phyloP scores from a whole-genome alignment of 2,888 invertebrate genomes.

The Tenthredo amoena region DNA sequence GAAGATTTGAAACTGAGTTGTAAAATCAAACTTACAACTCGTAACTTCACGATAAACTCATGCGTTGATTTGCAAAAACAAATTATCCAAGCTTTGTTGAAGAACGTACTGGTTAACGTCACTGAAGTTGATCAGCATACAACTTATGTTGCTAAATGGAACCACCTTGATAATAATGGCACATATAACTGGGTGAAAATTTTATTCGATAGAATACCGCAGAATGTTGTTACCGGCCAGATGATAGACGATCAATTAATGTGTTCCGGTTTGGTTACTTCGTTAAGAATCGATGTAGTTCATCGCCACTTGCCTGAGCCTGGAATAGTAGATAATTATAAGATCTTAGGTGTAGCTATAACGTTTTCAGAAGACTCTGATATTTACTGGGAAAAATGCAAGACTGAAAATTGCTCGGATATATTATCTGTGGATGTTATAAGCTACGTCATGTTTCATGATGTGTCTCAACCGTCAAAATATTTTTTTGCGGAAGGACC shows the following conservation, averaged over 20 bases:
- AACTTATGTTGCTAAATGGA: constrained; percentile 78
- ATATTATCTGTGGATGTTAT: constrained; percentile 64
- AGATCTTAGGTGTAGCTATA: constrained; percentile 69
- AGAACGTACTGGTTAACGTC: constrained; percentile 66
- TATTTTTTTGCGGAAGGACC: constrained; percentile 82
- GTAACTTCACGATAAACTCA: constrained; percentile 68
- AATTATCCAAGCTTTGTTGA: constrained; percentile 67
- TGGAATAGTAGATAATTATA: constrained; percentile 67
- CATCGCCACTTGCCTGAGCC: constrained; percentile 69
- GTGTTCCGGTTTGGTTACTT: constrained; percentile 73
- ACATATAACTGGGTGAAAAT: constrained; percentile 79
- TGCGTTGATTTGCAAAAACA: constrained; percentile 72
- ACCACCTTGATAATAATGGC: constrained; percentile 77
- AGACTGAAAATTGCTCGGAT: constrained; percentile 65
- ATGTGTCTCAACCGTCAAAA: constrained; percentile 79
- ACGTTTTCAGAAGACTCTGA: constrained; percentile 68
- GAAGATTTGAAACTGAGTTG: constrained; percentile 72
- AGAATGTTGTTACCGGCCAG: constrained; percentile 65
- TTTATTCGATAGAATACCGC: constrained; percentile 73
- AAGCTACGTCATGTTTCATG: constrained; percentile 75
- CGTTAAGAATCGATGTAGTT: constrained; percentile 70
- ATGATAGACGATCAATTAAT: constrained; percentile 64
- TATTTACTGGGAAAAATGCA: constrained; percentile 70
- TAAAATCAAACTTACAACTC: constrained; percentile 62
- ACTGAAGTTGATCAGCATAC: constrained; percentile 68